These are phyloP conservation scores for Brachionus asplanchnoidis DNA, from an alignment of 1,140 invertebrate species.

Conservation along the genomic window DNA sequence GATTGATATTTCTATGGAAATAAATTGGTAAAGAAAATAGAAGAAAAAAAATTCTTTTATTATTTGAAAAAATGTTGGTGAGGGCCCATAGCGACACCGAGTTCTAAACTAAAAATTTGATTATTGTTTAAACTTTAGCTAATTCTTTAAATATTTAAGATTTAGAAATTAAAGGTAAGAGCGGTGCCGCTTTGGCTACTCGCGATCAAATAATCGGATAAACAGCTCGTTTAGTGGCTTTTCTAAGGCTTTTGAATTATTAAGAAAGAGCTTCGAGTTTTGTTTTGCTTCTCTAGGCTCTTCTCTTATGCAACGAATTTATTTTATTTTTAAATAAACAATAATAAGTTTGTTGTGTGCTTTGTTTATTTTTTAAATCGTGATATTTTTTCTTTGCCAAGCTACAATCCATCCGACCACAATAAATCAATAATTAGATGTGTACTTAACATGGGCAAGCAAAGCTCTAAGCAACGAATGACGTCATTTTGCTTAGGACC, in stretches of 20 bases:
- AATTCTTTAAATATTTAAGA: slow-evolving; percentile 6
- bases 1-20: slow-evolving; percentile 39
- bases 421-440: not conserved
- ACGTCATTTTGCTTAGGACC: not conserved
- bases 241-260: not conserved
- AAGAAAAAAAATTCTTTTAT: not conserved
- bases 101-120: not conserved
- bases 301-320: not conserved
- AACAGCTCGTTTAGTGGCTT: not conserved
- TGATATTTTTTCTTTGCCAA: not conserved
- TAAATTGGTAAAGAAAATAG: slow-evolving; percentile 12
- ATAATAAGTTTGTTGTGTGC: not conserved
- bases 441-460: not conserved
- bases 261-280: not conserved
- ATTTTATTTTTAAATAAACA: not conserved
- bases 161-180: slow-evolving; percentile 4
- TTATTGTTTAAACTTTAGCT: not conserved
- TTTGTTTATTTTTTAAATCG: not conserved
- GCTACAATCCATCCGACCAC: not conserved
- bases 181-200: not conserved
- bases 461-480: not conserved
- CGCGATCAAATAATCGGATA: not conserved
- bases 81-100: not conserved
- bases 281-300: not conserved
- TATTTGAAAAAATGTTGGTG: not conserved